Conservation (phyloP, 2,113 vertebrate genomes). For the Daubentonia madagascariensis region DNA sequence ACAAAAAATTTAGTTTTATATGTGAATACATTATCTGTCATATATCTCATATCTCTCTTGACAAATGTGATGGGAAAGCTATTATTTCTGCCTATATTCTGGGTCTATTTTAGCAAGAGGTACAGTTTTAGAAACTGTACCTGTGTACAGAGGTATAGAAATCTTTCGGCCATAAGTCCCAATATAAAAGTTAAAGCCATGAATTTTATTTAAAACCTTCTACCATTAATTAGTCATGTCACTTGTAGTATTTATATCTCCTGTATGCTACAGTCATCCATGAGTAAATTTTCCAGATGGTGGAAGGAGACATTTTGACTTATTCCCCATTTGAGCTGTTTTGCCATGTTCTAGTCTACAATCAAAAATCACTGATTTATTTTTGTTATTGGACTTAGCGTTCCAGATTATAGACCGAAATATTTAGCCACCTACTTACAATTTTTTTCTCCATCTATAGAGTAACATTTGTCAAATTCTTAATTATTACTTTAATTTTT, state of each 20-base stretch:
- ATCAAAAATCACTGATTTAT: constrained; percentile 5
- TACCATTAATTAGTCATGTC: not conserved
- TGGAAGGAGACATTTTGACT: not conserved
- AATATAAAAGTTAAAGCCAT: not conserved
- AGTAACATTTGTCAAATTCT: not conserved
- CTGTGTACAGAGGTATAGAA: no score
- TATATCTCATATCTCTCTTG: not conserved
- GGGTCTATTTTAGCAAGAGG: not conserved
- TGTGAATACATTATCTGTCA: not conserved
- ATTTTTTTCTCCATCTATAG: not conserved
- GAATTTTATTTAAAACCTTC: not conserved
- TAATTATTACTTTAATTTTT: constrained; percentile 1
- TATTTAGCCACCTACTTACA: not conserved
- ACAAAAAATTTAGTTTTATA: not conserved
- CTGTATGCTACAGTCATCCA: not conserved
- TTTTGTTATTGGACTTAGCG: constrained; percentile 23
- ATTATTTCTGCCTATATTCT: not conserved
- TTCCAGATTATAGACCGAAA: not conserved
- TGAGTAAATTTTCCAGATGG: not conserved
- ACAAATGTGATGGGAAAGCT: not conserved
- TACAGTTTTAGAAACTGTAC: not conserved
- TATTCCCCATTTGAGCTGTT: not conserved
- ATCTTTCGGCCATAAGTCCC: not conserved
- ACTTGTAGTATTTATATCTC: not conserved
- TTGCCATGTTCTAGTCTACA: not conserved